Conservation (phyloP, 2,797 vertebrate genomes). For the Cirrhinus mrigala region DNA sequence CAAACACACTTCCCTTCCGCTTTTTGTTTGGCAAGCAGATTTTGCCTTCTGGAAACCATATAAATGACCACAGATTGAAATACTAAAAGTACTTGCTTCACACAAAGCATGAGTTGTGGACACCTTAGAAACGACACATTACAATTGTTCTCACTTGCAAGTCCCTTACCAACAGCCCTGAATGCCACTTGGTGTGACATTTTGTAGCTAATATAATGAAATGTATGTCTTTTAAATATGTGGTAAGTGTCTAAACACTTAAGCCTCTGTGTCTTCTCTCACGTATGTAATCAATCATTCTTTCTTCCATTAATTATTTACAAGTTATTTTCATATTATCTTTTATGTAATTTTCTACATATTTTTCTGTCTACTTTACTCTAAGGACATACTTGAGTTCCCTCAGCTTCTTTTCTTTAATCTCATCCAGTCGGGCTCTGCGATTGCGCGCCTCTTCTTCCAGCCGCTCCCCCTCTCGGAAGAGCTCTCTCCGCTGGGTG, state of each 20-base stretch:
- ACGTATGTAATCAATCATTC: not conserved
- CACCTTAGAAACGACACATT: too few relatives aligned
- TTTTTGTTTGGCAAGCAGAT: not conserved
- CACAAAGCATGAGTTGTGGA: too few relatives aligned
- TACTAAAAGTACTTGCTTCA: not conserved
- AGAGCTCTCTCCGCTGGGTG: constrained; percentile 69
- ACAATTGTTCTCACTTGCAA: not conserved
- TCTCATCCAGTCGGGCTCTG: constrained; percentile 73
- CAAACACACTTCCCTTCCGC: not conserved
- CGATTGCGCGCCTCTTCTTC: constrained; percentile 78
- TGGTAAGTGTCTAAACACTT: not conserved
- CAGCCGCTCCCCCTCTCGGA: constrained; percentile 79
- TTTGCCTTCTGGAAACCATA: not conserved
- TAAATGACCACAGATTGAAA: not conserved
- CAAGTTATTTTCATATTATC: not conserved
- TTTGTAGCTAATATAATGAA: not conserved
- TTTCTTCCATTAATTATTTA: not conserved
- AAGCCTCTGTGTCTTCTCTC: not conserved
- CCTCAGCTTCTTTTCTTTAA: constrained; percentile 85
- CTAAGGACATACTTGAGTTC: constrained; percentile 84
- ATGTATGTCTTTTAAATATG: not conserved
- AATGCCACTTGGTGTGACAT: not conserved
- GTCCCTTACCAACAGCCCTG: not conserved
- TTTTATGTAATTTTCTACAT: not conserved
- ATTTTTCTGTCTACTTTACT: not conserved